Evolutionary conservation across 2,888 invertebrate species (phyloP).

Genomic region (Cryptocheilus praepositus): DNA sequence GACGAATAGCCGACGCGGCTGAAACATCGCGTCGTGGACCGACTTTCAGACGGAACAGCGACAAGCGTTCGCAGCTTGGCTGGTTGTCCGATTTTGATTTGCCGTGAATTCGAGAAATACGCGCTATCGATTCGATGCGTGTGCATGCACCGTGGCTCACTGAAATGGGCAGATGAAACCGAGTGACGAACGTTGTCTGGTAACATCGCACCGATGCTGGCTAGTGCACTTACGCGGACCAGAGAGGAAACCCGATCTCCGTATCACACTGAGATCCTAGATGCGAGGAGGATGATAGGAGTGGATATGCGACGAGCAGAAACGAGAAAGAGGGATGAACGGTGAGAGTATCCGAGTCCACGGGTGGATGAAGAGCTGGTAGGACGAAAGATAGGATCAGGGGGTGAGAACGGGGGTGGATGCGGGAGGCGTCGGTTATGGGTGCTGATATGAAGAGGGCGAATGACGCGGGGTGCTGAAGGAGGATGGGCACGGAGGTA

Average conservation of each 20-base stretch:
- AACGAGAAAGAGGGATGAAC: conserved; percentile 25
- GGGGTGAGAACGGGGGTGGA: conserved; percentile 5
- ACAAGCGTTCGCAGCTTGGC: no score
- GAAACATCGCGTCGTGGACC: background rate
- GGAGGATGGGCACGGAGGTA: conserved; percentile 41
- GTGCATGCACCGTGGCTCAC: background rate
- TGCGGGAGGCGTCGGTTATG: conserved; percentile 8
- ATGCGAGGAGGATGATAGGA: conserved; percentile 45
- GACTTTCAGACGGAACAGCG: no score
- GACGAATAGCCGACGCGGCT: background rate
- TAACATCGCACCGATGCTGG: conserved; percentile 17
- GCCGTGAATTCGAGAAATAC: no score
- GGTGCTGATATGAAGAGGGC: conserved; percentile 19
- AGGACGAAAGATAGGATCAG: conserved; percentile 24
- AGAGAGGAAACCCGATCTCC: conserved; percentile 62
- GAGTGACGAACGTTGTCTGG: conserved; percentile 1
- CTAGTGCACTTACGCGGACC: conserved; percentile 35
- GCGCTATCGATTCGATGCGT: no score
- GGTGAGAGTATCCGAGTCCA: conserved; percentile 35
- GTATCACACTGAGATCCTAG: conserved; percentile 64
- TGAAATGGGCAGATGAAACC: no score
- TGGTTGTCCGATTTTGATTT: no score
- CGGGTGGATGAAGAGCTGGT: conserved; percentile 27
- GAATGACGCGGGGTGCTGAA: conserved; percentile 21
- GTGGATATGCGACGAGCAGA: conserved; percentile 45